Base-by-base conservation (phyloP, 1,140 invertebrate genomes). In the Tetramorium parvispinum region DNA sequence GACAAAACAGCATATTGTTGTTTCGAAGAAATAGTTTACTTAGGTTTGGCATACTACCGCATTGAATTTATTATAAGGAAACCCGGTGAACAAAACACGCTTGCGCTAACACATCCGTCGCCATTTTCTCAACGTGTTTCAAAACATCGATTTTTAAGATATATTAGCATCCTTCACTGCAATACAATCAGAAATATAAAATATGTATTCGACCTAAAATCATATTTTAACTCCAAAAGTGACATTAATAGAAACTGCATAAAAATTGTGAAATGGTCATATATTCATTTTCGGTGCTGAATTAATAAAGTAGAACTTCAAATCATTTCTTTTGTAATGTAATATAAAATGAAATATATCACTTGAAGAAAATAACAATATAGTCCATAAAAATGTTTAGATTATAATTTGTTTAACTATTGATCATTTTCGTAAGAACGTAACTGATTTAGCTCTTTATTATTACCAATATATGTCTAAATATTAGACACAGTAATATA, bases 61-160 rank as follows among this genome's bases (percentile, higher is more conserved):
- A 27, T 75, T 73, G 68, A 75, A 83, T 83, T 81, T 83, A 83
- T 83, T 83, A 83, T 83, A 49, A 83, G 40, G n/a, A 5, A 53
- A 8, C 16, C n/a, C 16, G 40, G 10, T 13, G 49, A 27, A 68
- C 16, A 59, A 16, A 40, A 55, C 24, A 83, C 68, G 53, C 40
- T 7, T 75, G 79, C 79, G 68, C 79, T n/a, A 82, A 40, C 51
- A 82, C 37, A 57, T 82, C 13, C 18, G 24, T 46, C 53, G 68
- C 53, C 24, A 83, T 75, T 61, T 83, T 75, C 78, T 83, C 68
- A 13, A 57, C 18, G 40, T 83, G 49, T 61, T 13, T 10, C 40
- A 24, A 83, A 83, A 83, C 4, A 73, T 83, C 13, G 53, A 83
- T 73, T 83, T 83, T 83, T 59, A 24, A 57, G 4, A 46, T 59